Percentiles rank a stretch among this genome's conserved stretches.
Conservation (phyloP, 2,888 invertebrate genomes). For the Xylocampa areola region DNA sequence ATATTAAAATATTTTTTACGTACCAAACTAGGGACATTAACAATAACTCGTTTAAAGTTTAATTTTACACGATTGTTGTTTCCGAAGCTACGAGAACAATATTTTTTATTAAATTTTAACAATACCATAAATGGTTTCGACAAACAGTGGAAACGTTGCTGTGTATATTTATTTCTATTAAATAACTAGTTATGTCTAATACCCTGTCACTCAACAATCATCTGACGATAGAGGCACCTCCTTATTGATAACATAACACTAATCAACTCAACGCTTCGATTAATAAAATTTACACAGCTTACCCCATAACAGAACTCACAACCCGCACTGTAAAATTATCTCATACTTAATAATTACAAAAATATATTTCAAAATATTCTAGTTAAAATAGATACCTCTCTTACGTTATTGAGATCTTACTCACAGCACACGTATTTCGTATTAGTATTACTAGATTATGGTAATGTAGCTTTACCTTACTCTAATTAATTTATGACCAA, state of each 20-base stretch:
- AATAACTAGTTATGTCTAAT: conserved; percentile 56
- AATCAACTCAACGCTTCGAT: conserved; percentile 27
- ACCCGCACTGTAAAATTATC: conserved; percentile 41
- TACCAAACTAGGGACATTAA: conserved; percentile 10
- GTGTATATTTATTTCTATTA: conserved; percentile 32
- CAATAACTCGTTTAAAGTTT: conserved; percentile 1
- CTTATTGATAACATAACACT: conserved; percentile 40
- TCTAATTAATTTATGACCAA: conserved; percentile 46
- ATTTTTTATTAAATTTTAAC: no score
- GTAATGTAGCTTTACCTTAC: conserved; percentile 38
- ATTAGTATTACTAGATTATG: conserved; percentile 45
- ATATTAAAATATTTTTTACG: conserved; percentile 19
- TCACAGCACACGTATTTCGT: conserved; percentile 80
- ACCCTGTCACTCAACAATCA: conserved; percentile 61
- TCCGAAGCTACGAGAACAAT: no score
- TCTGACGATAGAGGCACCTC: conserved; percentile 38
- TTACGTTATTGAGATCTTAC: conserved; percentile 79
- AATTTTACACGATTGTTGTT: conserved; percentile 4
- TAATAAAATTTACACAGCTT: no score
- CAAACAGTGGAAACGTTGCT: conserved; percentile 29
- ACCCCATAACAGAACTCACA: conserved; percentile 48
- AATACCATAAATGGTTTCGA: conserved; percentile 24
- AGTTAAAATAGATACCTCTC: conserved; percentile 56
- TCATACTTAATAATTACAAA: conserved; percentile 29
- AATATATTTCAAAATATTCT: conserved; percentile 37